Conservation (phyloP, 2,888 invertebrate species). For the Mythimna albipuncta region DNA sequence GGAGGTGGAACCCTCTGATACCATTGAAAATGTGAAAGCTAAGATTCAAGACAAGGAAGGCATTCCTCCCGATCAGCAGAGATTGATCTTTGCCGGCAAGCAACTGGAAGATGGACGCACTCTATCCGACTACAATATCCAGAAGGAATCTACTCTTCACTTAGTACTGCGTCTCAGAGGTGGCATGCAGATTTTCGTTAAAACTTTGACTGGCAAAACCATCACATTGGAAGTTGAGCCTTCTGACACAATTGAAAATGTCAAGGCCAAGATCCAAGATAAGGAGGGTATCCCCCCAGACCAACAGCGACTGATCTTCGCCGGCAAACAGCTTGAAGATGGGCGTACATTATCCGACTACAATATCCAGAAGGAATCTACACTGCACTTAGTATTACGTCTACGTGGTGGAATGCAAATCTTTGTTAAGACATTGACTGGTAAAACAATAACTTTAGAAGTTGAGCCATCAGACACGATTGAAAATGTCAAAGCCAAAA, state of each 20-base stretch:
- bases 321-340: slow-evolving; percentile 39
- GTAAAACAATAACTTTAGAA: slow-evolving; percentile 51
- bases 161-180: slow-evolving; percentile 20
- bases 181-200: slow-evolving; percentile 67
- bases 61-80: slow-evolving; percentile 27
- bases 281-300: slow-evolving; percentile 54
- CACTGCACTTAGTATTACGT: slow-evolving; percentile 27
- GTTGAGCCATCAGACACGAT: slow-evolving; percentile 53
- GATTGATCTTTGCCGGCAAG: slow-evolving; percentile 27
- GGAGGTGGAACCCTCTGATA: slow-evolving; percentile 52
- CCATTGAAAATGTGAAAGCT: slow-evolving; percentile 53
- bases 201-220: slow-evolving; percentile 58
- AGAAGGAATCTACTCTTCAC: slow-evolving; percentile 31
- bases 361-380: slow-evolving; percentile 42
- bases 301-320: slow-evolving; percentile 39
- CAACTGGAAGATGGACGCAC: slow-evolving; percentile 29
- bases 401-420: slow-evolving; percentile 18
- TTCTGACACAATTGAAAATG: slow-evolving; percentile 59
- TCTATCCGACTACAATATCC: slow-evolving; percentile 26
- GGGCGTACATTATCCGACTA: slow-evolving; percentile 35
- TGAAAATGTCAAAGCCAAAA: slow-evolving; percentile 55
- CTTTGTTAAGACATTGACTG: slow-evolving; percentile 45
- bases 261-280: slow-evolving; percentile 61
- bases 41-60: slow-evolving; percentile 59
- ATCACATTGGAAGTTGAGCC: slow-evolving; percentile 57